A percentile compares a stretch with the other conserved stretches of the same genome.
phyloP scores from a whole-genome alignment of 2,113 vertebrate species.

The Aptenodytes patagonicus region DNA sequence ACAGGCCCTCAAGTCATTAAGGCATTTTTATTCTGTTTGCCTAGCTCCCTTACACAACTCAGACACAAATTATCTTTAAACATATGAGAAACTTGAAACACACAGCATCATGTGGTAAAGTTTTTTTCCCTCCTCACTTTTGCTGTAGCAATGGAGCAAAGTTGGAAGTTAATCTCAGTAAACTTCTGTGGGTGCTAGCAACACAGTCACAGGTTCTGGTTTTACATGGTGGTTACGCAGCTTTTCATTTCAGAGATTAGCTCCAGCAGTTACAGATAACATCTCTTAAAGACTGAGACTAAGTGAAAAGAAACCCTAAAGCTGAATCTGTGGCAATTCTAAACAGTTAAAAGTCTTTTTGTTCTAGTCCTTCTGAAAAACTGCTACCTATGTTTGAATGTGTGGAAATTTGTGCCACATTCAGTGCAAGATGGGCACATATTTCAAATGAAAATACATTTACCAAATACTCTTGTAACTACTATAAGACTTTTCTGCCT shows the following conservation, averaged over 20 bases:
- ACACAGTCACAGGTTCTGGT: background rate
- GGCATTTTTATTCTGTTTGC: background rate
- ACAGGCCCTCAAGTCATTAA: background rate
- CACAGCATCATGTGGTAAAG: background rate
- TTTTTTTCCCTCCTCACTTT: background rate
- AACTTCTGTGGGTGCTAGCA: background rate
- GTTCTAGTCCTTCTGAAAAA: background rate
- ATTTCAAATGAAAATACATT: background rate
- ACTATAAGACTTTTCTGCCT: background rate
- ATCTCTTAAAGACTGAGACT: background rate
- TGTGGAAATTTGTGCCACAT: background rate
- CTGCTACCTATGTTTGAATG: background rate
- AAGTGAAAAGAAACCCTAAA: background rate
- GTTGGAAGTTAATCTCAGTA: background rate
- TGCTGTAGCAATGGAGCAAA: background rate
- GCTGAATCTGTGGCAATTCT: accelerated
- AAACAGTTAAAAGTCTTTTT: background rate
- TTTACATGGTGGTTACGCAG: background rate
- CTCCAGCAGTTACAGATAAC: background rate
- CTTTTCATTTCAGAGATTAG: background rate
- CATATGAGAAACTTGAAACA: background rate
- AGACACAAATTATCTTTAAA: background rate
- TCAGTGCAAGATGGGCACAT: accelerated
- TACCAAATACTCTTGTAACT: background rate
- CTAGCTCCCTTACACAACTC: background rate